Conservation (phyloP, 2,888 invertebrate genomes). For the Blastobasis adustella region DNA sequence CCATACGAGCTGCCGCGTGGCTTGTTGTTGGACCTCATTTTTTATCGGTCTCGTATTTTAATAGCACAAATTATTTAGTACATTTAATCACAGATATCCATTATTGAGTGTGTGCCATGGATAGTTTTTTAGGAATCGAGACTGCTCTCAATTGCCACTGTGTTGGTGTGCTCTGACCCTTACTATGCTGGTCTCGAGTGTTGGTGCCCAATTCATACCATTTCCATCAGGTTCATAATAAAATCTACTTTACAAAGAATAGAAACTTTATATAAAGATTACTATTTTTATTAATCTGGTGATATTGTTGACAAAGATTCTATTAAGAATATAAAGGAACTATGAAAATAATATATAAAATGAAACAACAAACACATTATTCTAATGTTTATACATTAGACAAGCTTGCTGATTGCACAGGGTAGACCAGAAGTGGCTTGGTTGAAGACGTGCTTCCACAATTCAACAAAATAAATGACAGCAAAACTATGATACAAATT, state of each 20-base stretch:
- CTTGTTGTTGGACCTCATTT: too few relatives aligned
- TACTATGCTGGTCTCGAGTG: too few relatives aligned
- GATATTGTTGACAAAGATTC: conserved; percentile 5
- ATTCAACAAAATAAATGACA: conserved; percentile 50
- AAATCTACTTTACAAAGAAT: neutral
- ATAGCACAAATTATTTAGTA: too few relatives aligned
- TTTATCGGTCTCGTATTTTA: too few relatives aligned
- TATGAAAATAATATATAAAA: conserved; percentile 18
- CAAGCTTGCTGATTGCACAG: conserved; percentile 37
- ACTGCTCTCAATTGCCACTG: too few relatives aligned
- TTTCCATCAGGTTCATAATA: neutral
- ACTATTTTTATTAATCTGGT: conserved; percentile 1
- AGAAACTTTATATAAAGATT: neutral
- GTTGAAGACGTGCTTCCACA: conserved; percentile 38
- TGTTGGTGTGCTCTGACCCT: too few relatives aligned
- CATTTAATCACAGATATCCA: too few relatives aligned
- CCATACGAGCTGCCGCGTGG: too few relatives aligned
- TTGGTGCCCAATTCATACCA: neutral
- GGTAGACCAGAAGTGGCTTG: conserved; percentile 36
- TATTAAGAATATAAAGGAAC: conserved; percentile 7
- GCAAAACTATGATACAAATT: conserved; percentile 65
- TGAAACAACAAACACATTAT: conserved; percentile 33
- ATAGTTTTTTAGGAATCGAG: too few relatives aligned
- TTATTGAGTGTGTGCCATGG: too few relatives aligned
- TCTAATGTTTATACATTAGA: conserved; percentile 52